Evolutionary conservation across 1,140 invertebrate genomes (phyloP).

Genomic region (Rhizoglyphus robini): DNA sequence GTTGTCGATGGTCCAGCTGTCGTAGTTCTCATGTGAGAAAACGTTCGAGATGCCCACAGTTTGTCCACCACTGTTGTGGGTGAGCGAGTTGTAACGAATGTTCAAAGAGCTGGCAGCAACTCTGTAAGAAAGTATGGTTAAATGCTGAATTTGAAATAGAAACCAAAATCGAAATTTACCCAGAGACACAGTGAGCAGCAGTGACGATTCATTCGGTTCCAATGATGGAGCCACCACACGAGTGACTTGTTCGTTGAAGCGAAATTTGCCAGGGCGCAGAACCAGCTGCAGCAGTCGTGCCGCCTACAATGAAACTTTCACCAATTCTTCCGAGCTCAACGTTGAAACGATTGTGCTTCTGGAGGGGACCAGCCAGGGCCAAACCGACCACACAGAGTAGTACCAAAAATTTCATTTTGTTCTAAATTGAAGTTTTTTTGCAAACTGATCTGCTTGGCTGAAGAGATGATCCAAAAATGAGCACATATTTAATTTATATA

Average conservation of each 20-base stretch:
- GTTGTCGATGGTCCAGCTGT: no score
- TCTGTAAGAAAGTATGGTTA: background rate
- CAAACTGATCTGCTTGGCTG: no score
- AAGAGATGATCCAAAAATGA: no score
- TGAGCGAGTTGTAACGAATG: no score
- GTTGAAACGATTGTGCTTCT: no score
- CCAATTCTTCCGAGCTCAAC: background rate
- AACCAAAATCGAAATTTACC: background rate
- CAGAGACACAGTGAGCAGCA: no score
- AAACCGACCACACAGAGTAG: no score
- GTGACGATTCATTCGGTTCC: no score
- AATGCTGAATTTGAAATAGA: background rate
- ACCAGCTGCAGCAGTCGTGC: background rate
- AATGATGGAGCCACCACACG: no score
- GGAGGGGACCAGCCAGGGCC: no score
- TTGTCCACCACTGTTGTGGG: background rate
- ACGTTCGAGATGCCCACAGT: background rate
- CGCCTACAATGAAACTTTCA: background rate
- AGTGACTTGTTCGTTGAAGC: conserved; percentile 32
- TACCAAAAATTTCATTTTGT: no score
- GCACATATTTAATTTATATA: no score
- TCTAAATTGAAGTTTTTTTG: background rate
- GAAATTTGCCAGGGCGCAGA: background rate
- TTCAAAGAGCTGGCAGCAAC: background rate
- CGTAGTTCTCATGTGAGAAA: background rate